phyloP scores from a whole-genome alignment of 1,140 invertebrate genomes.

The Chrysopa pallens region DNA sequence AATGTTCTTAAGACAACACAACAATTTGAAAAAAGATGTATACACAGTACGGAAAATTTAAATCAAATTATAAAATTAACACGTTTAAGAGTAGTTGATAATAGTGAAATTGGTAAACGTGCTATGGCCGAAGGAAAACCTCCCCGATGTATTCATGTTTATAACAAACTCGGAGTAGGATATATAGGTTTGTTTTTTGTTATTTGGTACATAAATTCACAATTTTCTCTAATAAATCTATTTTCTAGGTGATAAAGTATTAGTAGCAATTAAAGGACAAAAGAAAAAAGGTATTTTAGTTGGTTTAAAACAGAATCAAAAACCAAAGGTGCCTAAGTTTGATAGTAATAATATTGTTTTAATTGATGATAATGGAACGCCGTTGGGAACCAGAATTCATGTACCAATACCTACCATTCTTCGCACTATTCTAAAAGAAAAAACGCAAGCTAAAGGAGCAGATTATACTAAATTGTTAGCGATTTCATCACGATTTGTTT shows the following conservation, averaged over 20 bases:
- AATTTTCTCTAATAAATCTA: conserved; percentile 3
- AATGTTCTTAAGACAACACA: no score
- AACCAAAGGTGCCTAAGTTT: conserved; percentile 71
- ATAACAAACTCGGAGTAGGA: conserved; percentile 55
- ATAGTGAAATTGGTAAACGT: conserved; percentile 82
- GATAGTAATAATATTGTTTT: conserved; percentile 95
- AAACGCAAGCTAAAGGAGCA: conserved; percentile 62
- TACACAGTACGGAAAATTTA: no score
- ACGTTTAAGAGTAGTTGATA: conserved; percentile 82
- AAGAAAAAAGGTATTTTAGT: conserved; percentile 94
- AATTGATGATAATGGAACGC: conserved; percentile 85
- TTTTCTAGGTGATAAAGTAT: conserved; percentile 60
- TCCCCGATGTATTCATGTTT: conserved; percentile 74
- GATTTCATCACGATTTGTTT: conserved; percentile 87
- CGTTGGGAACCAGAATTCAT: conserved; percentile 83
- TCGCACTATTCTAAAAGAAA: conserved; percentile 69
- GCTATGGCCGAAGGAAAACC: conserved; percentile 88
- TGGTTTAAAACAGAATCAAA: conserved; percentile 73
- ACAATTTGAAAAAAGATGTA: no score
- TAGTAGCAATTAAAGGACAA: conserved; percentile 92
- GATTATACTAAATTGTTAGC: conserved; percentile 92
- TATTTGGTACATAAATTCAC: not conserved
- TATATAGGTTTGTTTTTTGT: conserved; percentile 32
- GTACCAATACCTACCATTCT: conserved; percentile 87
- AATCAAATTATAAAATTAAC: conserved; percentile 48